These are phyloP conservation scores for Oncopodura yosiiana DNA, from an alignment of 1,140 invertebrate species.

Conservation along the genomic window DNA sequence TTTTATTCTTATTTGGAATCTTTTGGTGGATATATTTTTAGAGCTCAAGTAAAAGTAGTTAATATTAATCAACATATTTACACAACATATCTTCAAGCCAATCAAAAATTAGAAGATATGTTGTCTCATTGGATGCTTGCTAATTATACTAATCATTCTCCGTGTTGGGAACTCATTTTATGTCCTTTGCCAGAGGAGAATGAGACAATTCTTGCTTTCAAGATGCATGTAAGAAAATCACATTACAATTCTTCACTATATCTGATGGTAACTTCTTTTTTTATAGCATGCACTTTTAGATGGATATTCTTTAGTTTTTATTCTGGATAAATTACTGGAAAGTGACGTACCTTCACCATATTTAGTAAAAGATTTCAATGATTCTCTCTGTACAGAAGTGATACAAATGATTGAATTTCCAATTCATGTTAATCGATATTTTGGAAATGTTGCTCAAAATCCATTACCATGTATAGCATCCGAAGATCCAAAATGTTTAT, in stretches of 20 bases:
- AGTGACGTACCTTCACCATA: constrained; percentile 14
- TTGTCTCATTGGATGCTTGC: constrained; percentile 11
- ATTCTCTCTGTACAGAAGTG: constrained; percentile 3
- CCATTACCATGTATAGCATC: too few species aligned
- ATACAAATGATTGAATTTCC: background rate
- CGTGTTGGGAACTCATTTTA: constrained; percentile 22
- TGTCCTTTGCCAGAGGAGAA: background rate
- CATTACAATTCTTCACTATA: background rate
- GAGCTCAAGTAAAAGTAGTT: constrained; percentile 9
- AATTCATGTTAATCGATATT: too few species aligned
- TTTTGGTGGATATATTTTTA: constrained; percentile 18
- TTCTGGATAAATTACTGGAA: constrained; percentile 13
- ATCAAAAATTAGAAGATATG: constrained; percentile 12
- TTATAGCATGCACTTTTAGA: constrained; percentile 19
- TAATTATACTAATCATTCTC: constrained; percentile 10
- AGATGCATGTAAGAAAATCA: background rate
- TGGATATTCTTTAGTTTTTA: constrained; percentile 20
- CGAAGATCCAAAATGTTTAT: too few species aligned
- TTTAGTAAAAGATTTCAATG: constrained; percentile 15
- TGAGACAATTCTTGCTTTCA: background rate
- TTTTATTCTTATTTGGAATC: constrained; percentile 19
- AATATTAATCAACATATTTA: constrained; percentile 15
- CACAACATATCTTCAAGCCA: background rate
- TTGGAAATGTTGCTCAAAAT: too few species aligned
- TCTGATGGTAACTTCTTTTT: constrained; percentile 7